A percentile compares a stretch with the other conserved stretches of the same genome.
These are phyloP conservation scores for Gandaritis pyraliata DNA, from an alignment of 2,888 invertebrate genomes.

Conservation along the genomic window DNA sequence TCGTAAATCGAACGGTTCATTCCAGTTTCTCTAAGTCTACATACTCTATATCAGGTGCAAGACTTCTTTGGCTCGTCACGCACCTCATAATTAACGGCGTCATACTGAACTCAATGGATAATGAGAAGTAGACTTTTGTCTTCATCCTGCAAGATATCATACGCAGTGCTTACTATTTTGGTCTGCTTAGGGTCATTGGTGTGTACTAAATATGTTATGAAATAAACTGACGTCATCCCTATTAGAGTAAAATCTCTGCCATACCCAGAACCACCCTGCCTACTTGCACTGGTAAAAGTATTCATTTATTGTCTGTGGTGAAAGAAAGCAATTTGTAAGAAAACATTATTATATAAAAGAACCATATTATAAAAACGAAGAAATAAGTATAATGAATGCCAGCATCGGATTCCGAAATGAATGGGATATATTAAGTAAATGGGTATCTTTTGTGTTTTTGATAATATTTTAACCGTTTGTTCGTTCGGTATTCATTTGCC, in stretches of 20 bases:
- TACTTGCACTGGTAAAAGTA: background rate
- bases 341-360: conserved; percentile 11
- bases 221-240: too few relatives aligned
- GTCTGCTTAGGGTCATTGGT: too few relatives aligned
- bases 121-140: conserved; percentile 23
- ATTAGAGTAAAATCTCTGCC: too few relatives aligned
- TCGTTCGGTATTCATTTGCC: conserved; percentile 62
- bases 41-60: conserved; percentile 63
- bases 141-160: background rate
- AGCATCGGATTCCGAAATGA: conserved; percentile 47
- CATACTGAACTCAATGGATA: conserved; percentile 44
- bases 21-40: conserved; percentile 18
- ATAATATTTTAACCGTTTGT: conserved; percentile 62
- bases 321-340: conserved; percentile 15
- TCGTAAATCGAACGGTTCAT: background rate
- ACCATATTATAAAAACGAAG: conserved; percentile 15
- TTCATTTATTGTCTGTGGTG: too few relatives aligned
- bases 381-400: conserved; percentile 17
- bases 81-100: conserved; percentile 74
- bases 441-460: conserved; percentile 64
- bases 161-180: too few relatives aligned
- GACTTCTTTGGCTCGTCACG: conserved; percentile 67
- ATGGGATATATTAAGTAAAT: conserved; percentile 67
- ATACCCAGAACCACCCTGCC: too few relatives aligned
- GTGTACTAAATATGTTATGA: too few relatives aligned